Evolutionary conservation across 2,888 invertebrate genomes (phyloP).

Genomic region (Ectemnius continuus): DNA sequence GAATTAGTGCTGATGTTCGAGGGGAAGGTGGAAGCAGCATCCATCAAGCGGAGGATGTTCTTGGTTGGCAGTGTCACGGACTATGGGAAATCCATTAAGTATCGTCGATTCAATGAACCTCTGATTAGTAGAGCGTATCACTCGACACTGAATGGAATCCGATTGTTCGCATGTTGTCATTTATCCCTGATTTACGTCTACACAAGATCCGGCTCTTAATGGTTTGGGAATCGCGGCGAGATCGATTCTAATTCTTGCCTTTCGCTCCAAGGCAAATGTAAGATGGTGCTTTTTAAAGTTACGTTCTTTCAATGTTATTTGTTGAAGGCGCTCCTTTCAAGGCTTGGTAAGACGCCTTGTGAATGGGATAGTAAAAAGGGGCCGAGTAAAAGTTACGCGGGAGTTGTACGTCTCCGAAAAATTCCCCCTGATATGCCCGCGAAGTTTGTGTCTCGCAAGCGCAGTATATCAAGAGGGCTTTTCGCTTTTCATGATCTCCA

Average conservation of each 20-base stretch:
- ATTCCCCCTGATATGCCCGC: background rate
- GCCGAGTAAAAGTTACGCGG: background rate
- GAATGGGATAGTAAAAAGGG: background rate
- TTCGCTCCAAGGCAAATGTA: too few relatives aligned
- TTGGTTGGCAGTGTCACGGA: slow-evolving; percentile 22
- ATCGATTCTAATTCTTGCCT: too few relatives aligned
- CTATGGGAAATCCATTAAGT: slow-evolving; percentile 33
- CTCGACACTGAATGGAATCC: slow-evolving; percentile 2
- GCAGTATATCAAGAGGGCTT: slow-evolving; percentile 11
- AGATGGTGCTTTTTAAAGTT: too few relatives aligned
- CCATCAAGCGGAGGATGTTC: slow-evolving; percentile 32
- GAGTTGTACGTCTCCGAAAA: background rate
- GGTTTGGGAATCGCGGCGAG: too few relatives aligned
- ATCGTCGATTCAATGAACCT: slow-evolving; percentile 33
- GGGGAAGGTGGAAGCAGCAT: slow-evolving; percentile 28
- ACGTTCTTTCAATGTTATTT: too few relatives aligned
- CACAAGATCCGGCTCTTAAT: too few relatives aligned
- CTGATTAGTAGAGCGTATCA: slow-evolving; percentile 30
- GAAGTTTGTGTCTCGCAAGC: background rate
- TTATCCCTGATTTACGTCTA: background rate
- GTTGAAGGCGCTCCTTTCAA: too few relatives aligned
- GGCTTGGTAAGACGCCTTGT: too few relatives aligned
- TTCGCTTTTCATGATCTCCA: slow-evolving; percentile 12
- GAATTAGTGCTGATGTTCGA: background rate
- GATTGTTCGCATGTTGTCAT: slow-evolving; percentile 18